Conservation (phyloP, 2,797 vertebrate species). For the Melopsittacus undulatus region DNA sequence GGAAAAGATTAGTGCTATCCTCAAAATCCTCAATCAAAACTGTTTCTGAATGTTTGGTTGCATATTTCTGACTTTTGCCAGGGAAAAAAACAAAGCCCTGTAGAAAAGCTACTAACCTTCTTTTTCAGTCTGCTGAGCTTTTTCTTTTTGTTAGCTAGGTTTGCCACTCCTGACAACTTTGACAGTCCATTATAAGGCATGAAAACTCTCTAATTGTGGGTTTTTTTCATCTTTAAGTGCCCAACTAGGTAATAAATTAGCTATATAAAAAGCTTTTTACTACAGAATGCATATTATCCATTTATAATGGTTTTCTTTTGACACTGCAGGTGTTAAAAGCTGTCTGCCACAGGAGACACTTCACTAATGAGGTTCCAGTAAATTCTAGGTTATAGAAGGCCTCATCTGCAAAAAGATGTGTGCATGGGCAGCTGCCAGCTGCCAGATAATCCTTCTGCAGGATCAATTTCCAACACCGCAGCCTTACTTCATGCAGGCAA, state of each 20-base stretch:
- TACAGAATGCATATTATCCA: not conserved
- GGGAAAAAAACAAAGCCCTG: not conserved
- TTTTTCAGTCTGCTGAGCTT: not conserved
- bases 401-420: not conserved
- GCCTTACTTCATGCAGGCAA: not conserved
- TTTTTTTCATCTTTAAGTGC: not conserved
- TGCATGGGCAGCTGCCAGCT: not conserved
- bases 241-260: not conserved
- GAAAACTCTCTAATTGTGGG: not conserved
- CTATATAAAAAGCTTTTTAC: not conserved
- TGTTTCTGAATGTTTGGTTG: not conserved
- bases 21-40: constrained; percentile 6
- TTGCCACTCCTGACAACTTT: not conserved
- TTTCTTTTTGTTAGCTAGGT: not conserved
- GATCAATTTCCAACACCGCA: not conserved
- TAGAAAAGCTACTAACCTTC: not conserved
- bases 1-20: not conserved
- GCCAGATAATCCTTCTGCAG: not conserved
- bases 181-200: not conserved
- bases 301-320: not conserved
- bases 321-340: not conserved
- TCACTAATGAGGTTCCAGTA: not conserved
- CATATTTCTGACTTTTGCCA: not conserved
- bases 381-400: not conserved
- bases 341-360: not conserved